A percentile compares a stretch with the other conserved stretches of the same genome.
Conservation (phyloP, 2,888 invertebrate genomes). For the Odontocerum albicorne region DNA sequence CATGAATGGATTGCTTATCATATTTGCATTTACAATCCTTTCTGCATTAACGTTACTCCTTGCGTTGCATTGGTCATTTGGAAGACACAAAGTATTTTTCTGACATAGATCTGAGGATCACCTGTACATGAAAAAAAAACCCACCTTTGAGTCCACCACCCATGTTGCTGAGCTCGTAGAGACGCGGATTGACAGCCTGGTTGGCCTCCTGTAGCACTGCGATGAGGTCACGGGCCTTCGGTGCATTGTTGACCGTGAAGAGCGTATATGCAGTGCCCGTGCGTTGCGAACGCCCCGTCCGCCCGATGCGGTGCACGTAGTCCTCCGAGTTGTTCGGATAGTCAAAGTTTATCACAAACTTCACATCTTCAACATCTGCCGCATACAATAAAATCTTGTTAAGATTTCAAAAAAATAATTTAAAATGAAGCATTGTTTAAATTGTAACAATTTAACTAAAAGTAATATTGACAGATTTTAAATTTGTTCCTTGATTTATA, state of each 20-base stretch:
- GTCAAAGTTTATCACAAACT: constrained; percentile 98
- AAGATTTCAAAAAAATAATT: no score
- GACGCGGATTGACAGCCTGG: constrained; percentile 89
- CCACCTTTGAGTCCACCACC: constrained; percentile 41
- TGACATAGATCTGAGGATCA: no score
- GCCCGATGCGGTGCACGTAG: constrained; percentile 95
- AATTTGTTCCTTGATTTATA: no score
- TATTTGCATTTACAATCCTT: no score
- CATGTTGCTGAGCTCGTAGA: constrained; percentile 69
- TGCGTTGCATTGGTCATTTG: no score
- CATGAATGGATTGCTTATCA: no score
- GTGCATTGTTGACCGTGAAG: constrained; percentile 87
- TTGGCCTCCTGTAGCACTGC: constrained; percentile 92
- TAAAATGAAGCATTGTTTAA: no score
- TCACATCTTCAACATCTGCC: constrained; percentile 97
- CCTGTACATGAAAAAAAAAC: background rate
- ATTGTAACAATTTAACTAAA: no score
- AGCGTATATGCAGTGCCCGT: constrained; percentile 96
- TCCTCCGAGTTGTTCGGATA: constrained; percentile 97
- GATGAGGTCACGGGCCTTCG: constrained; percentile 90
- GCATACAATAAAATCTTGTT: constrained; percentile 19
- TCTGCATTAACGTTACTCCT: no score
- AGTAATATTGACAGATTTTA: no score
- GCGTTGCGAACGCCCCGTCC: constrained; percentile 90
- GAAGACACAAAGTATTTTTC: no score